phyloP scores from a whole-genome alignment of 2,113 vertebrate species.

The Sigmodon hispidus region DNA sequence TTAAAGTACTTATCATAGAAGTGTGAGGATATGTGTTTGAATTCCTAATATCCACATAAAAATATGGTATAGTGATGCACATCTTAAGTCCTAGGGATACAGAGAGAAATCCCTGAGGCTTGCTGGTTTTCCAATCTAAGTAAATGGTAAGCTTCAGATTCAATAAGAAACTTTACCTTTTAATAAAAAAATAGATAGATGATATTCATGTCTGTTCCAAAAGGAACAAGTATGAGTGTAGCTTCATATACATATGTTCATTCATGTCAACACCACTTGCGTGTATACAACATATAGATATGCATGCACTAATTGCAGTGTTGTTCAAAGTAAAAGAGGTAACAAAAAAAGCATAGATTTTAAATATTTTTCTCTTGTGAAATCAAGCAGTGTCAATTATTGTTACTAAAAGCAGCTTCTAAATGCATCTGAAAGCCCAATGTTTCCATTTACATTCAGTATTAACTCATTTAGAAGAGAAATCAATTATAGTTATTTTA shows the following conservation, averaged over 20 bases:
- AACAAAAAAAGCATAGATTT: neutral
- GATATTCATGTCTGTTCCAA: neutral
- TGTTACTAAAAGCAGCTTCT: neutral
- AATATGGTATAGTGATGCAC: neutral
- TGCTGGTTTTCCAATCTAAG: neutral
- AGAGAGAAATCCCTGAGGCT: too few relatives aligned
- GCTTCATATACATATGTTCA: neutral
- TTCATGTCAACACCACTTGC: neutral
- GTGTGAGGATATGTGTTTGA: neutral
- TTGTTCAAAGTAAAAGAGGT: neutral
- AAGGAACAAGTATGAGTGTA: neutral
- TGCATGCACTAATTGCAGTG: neutral
- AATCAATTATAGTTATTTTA: neutral
- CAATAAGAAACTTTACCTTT: neutral
- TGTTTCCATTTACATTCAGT: neutral
- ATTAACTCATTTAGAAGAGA: neutral
- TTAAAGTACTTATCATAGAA: too few relatives aligned
- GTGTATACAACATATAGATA: neutral
- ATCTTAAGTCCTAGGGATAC: neutral
- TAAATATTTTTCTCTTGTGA: neutral
- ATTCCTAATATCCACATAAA: neutral
- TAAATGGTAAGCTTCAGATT: neutral
- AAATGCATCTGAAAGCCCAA: neutral
- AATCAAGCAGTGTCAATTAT: neutral
- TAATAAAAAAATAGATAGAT: neutral